Evolutionary conservation across 1,140 invertebrate genomes (phyloP).

Genomic region (Drosophila micromelanica): DNA sequence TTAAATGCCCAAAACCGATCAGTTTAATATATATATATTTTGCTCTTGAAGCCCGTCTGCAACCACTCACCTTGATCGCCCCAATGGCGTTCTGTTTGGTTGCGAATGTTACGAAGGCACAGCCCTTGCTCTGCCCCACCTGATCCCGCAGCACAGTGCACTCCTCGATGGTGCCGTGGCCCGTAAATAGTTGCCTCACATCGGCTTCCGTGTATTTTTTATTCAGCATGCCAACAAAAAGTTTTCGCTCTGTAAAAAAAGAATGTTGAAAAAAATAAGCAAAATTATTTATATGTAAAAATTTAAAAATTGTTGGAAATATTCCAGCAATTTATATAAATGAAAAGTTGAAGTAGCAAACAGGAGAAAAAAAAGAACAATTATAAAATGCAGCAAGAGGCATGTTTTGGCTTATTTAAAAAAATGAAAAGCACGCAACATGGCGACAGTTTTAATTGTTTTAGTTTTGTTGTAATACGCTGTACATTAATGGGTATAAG

Average conservation of each 20-base stretch:
- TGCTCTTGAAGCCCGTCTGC: background rate
- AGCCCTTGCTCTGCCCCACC: constrained; percentile 96
- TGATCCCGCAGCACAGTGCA: constrained; percentile 98
- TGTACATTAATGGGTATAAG: background rate
- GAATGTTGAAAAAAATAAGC: constrained; percentile 34
- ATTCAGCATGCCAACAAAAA: constrained; percentile 99
- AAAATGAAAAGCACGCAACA: constrained; percentile 30
- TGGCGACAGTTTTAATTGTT: constrained; percentile 37
- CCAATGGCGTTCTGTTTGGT: constrained; percentile 97
- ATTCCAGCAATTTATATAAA: constrained; percentile 35
- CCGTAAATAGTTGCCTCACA: constrained; percentile 95
- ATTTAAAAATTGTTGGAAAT: constrained; percentile 48
- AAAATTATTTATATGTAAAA: constrained; percentile 27
- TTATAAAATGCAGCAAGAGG: constrained; percentile 31
- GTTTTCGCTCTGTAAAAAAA: constrained; percentile 95
- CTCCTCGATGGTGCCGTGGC: constrained; percentile 98
- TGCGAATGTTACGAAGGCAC: constrained; percentile 99
- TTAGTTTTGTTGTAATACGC: background rate
- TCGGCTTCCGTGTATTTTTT: constrained; percentile 98
- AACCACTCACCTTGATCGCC: constrained; percentile 92
- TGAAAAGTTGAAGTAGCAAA: constrained; percentile 38
- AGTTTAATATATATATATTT: too few relatives aligned
- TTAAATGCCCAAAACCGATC: constrained; percentile 12
- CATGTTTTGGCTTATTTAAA: background rate
- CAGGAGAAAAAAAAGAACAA: constrained; percentile 52